phyloP scores from a whole-genome alignment of 2,888 invertebrate genomes.

The Candidula unifasciata region DNA sequence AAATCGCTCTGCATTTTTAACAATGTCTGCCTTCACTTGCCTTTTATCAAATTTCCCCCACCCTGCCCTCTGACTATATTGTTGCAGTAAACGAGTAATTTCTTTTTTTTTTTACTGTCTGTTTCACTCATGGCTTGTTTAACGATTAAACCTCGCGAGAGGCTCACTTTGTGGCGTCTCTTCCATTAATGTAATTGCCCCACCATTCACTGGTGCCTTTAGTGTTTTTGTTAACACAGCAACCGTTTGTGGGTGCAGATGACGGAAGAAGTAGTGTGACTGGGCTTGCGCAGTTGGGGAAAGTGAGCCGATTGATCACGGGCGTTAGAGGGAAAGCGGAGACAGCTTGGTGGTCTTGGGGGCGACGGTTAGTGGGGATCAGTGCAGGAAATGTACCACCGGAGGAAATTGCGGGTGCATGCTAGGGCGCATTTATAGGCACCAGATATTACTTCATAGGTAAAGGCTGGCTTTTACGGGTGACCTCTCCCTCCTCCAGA shows the following conservation, averaged over 20 bases:
- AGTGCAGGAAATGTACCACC: background rate
- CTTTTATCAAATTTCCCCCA: background rate
- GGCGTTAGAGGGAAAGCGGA: slow-evolving; percentile 1
- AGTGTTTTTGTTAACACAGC: slow-evolving; percentile 41
- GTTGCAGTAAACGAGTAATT: background rate
- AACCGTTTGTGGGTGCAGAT: slow-evolving; percentile 31
- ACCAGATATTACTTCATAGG: background rate
- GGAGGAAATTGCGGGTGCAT: background rate
- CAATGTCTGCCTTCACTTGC: background rate
- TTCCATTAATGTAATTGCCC: slow-evolving; percentile 44
- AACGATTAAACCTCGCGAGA: slow-evolving; percentile 28
- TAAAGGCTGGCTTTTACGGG: background rate
- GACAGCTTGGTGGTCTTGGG: background rate
- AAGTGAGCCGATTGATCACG: slow-evolving; percentile 12
- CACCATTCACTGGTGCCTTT: slow-evolving; percentile 21
- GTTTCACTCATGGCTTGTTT: slow-evolving; percentile 40
- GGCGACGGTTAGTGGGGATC: background rate
- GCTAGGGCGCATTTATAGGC: background rate
- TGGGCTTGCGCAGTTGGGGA: slow-evolving; percentile 20
- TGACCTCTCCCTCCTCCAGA: no score
- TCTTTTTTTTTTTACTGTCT: slow-evolving; percentile 17
- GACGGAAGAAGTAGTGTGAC: slow-evolving; percentile 25
- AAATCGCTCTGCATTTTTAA: background rate
- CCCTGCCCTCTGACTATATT: background rate
- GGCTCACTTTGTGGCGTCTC: slow-evolving; percentile 31